Evolutionary conservation across 2,113 vertebrate species (phyloP).

Genomic region (Calidris pygmaea): DNA sequence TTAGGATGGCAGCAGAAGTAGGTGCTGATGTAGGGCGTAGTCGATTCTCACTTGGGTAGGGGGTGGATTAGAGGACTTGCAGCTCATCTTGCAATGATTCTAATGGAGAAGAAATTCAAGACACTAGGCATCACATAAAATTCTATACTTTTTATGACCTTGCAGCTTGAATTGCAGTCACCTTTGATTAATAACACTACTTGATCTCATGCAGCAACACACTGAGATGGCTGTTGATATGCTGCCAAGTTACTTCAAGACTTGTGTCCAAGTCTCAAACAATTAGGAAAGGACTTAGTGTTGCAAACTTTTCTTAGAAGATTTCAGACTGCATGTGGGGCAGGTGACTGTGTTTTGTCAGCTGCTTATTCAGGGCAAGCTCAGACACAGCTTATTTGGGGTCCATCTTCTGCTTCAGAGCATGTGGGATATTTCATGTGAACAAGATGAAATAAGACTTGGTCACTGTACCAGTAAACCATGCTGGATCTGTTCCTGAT

Average conservation of each 20-base stretch:
- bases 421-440: neutral
- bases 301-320: neutral
- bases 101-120: neutral
- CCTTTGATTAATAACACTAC: neutral
- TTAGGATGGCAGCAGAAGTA: neutral
- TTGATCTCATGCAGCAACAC: neutral
- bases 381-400: neutral
- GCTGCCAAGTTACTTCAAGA: neutral
- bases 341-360: neutral
- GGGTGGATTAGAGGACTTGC: neutral
- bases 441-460: neutral
- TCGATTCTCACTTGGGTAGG: neutral
- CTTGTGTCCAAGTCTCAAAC: neutral
- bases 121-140: neutral
- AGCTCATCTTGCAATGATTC: neutral
- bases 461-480: neutral
- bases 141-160: neutral
- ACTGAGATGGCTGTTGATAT: neutral
- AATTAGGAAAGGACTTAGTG: neutral
- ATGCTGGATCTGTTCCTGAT: neutral
- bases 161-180: neutral
- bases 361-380: neutral
- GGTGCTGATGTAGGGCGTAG: rapidly evolving
- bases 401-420: neutral
- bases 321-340: neutral